Percentiles rank a stretch among this genome's conserved stretches.
Evolutionary conservation across 1,140 invertebrate genomes (phyloP).

Genomic region (Bombus picipes): DNA sequence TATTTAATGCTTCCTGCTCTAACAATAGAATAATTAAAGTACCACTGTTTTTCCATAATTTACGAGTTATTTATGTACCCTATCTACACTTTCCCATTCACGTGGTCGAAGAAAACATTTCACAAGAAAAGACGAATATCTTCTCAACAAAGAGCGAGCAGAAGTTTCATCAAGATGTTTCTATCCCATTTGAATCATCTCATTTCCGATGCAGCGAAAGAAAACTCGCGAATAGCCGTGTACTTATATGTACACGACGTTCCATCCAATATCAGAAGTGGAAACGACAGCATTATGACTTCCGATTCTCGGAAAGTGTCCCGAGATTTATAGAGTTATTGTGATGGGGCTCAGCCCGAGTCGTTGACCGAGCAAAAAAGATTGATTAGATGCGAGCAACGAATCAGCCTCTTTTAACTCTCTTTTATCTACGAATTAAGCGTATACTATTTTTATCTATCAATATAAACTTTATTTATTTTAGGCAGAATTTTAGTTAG

Average conservation of each 20-base stretch:
- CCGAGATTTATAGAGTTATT: conserved; percentile 45
- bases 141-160: not conserved
- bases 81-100: not conserved
- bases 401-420: not conserved
- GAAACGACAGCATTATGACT: conserved; percentile 31
- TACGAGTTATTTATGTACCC: not conserved
- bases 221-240: not conserved
- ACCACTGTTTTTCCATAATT: not conserved
- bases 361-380: conserved; percentile 41
- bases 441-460: not conserved
- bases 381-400: conserved; percentile 18
- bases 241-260: not conserved
- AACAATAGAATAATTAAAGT: not conserved
- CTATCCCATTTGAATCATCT: not conserved
- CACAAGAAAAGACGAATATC: not conserved
- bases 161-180: not conserved
- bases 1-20: not conserved
- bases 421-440: not conserved
- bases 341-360: not conserved
- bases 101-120: not conserved
- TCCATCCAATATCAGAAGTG: not conserved
- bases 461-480: too few relatives aligned
- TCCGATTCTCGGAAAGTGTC: conserved; percentile 40
- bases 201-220: conserved; percentile 9
- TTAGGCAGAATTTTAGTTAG: too few relatives aligned